Conservation (phyloP, 2,797 vertebrate species). For the Pyrocephalus nanus region DNA sequence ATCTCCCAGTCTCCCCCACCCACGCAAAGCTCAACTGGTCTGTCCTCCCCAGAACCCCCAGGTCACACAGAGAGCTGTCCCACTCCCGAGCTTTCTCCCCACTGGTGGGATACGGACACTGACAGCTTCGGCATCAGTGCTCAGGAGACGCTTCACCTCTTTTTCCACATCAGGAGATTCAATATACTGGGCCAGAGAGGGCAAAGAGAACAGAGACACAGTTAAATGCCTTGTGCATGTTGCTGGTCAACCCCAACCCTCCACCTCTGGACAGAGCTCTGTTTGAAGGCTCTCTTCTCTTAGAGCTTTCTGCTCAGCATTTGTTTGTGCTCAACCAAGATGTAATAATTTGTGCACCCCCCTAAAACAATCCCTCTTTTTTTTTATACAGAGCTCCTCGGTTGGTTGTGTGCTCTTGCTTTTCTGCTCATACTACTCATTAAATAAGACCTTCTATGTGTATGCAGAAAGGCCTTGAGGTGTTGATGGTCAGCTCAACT, state of each 20-base stretch:
- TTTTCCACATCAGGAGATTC: constrained; percentile 95
- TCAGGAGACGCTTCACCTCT: constrained; percentile 93
- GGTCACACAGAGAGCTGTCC: constrained; percentile 37
- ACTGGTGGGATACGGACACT: constrained; percentile 91
- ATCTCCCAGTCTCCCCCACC: background rate
- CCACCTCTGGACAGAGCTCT: background rate
- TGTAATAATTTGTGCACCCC: background rate
- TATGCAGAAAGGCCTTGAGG: background rate
- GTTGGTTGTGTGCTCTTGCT: background rate
- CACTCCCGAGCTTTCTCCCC: background rate
- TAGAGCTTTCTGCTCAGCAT: background rate
- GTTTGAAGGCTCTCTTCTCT: background rate
- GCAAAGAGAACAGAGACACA: background rate
- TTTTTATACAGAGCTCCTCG: background rate
- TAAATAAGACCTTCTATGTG: background rate
- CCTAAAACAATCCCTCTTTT: background rate
- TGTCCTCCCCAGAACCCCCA: background rate
- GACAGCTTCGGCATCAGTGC: constrained; percentile 92
- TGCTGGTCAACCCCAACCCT: background rate
- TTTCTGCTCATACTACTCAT: background rate
- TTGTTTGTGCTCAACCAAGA: background rate
- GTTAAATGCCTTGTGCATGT: background rate
- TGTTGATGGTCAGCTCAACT: background rate
- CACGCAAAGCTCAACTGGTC: background rate
- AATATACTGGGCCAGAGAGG: constrained; percentile 78